phyloP scores from a whole-genome alignment of 2,888 invertebrate genomes.

The Mythimna loreyi region DNA sequence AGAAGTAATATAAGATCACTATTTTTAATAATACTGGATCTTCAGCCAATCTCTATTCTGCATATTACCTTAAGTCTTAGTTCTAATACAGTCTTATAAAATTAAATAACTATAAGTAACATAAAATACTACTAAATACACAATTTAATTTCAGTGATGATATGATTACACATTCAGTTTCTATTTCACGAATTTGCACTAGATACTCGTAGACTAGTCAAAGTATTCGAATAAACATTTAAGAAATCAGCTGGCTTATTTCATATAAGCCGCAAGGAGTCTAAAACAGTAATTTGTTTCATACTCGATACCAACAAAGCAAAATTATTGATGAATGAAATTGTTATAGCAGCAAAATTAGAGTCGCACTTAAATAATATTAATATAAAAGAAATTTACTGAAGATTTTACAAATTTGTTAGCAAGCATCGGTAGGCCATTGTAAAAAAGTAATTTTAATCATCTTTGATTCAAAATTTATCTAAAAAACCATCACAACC shows the following conservation, averaged over 20 bases:
- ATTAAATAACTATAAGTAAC: neutral
- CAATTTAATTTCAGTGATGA: neutral
- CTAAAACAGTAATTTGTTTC: neutral
- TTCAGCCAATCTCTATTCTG: neutral
- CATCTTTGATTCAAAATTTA: neutral
- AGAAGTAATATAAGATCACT: neutral
- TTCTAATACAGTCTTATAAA: slow-evolving; percentile 6
- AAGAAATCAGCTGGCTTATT: neutral
- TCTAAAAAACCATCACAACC: slow-evolving; percentile 19
- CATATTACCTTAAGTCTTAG: slow-evolving; percentile 38
- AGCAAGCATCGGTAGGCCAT: neutral
- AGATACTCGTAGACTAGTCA: neutral
- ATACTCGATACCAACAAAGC: slow-evolving; percentile 7
- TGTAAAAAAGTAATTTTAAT: neutral
- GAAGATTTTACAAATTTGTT: neutral
- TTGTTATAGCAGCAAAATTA: slow-evolving; percentile 11
- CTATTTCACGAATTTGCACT: neutral
- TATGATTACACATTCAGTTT: neutral
- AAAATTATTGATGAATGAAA: neutral
- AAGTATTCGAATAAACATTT: too few relatives aligned
- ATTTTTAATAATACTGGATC: neutral
- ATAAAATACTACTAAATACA: neutral
- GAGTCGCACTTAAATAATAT: neutral
- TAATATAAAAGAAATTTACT: neutral
- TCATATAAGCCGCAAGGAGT: neutral